phyloP scores from a whole-genome alignment of 2,888 invertebrate genomes.

The Poecilus cupreus region DNA sequence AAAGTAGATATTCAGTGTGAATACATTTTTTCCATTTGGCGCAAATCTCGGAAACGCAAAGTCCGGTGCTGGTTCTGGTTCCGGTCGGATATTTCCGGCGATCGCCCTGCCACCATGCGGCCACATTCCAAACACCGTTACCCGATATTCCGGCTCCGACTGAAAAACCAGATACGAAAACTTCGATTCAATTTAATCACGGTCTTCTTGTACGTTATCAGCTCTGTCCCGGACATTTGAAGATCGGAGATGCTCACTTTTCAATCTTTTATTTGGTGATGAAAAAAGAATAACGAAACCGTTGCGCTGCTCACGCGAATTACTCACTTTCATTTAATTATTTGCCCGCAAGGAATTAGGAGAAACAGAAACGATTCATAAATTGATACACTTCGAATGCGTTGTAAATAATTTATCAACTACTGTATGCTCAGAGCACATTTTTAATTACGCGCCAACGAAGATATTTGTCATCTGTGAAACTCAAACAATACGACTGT shows the following conservation, averaged over 20 bases:
- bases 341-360: too few relatives aligned
- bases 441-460: too few relatives aligned
- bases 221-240: neutral
- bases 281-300: neutral
- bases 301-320: too few relatives aligned
- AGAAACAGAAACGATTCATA: neutral
- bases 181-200: slow-evolving; percentile 59
- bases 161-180: slow-evolving; percentile 52
- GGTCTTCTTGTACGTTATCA: slow-evolving; percentile 38
- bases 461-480: too few relatives aligned
- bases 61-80: slow-evolving; percentile 35
- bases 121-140: slow-evolving; percentile 23
- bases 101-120: slow-evolving; percentile 32
- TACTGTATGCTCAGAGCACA: too few relatives aligned
- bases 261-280: slow-evolving; percentile 16
- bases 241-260: slow-evolving; percentile 19
- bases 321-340: too few relatives aligned
- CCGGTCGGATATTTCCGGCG: slow-evolving; percentile 36
- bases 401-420: too few relatives aligned
- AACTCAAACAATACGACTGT: too few relatives aligned
- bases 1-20: slow-evolving; percentile 12
- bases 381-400: too few relatives aligned
- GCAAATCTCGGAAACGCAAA: slow-evolving; percentile 31
- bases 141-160: slow-evolving; percentile 3
- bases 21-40: slow-evolving; percentile 1